These are phyloP conservation scores for Lophochroa leadbeateri DNA, from an alignment of 2,113 vertebrate genomes.

Conservation along the genomic window DNA sequence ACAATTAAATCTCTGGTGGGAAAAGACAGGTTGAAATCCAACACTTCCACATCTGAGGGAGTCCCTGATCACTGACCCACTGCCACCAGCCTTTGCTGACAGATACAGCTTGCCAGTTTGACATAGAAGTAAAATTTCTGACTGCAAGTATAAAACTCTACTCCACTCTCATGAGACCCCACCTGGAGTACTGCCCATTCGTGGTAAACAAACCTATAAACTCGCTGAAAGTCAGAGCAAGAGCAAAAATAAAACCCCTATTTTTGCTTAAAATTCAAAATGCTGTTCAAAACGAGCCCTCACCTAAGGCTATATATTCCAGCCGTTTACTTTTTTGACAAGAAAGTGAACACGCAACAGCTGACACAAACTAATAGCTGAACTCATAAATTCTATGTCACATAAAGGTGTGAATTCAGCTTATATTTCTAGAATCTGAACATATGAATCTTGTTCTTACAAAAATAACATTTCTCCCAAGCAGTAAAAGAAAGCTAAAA, in stretches of 20 bases:
- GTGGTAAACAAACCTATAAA: background rate
- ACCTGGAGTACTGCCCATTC: background rate
- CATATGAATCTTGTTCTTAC: background rate
- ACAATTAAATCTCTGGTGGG: fast-evolving
- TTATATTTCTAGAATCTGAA: background rate
- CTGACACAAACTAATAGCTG: background rate
- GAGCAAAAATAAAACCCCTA: background rate
- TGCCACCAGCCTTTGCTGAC: background rate
- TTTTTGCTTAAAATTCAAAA: background rate
- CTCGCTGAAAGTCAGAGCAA: background rate
- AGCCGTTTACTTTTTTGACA: background rate
- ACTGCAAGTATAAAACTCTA: background rate
- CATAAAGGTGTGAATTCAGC: background rate
- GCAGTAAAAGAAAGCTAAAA: background rate
- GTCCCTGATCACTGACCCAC: background rate
- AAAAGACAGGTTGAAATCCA: background rate
- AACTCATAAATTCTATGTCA: background rate
- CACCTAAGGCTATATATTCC: background rate
- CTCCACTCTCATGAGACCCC: background rate
- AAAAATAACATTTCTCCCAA: background rate
- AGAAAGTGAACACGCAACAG: background rate
- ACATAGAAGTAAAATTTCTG: background rate
- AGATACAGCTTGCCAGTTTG: background rate
- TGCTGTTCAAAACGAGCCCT: background rate
- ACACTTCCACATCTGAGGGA: background rate